phyloP scores from a whole-genome alignment of 2,113 vertebrate species.

The Dissostichus mawsoni region DNA sequence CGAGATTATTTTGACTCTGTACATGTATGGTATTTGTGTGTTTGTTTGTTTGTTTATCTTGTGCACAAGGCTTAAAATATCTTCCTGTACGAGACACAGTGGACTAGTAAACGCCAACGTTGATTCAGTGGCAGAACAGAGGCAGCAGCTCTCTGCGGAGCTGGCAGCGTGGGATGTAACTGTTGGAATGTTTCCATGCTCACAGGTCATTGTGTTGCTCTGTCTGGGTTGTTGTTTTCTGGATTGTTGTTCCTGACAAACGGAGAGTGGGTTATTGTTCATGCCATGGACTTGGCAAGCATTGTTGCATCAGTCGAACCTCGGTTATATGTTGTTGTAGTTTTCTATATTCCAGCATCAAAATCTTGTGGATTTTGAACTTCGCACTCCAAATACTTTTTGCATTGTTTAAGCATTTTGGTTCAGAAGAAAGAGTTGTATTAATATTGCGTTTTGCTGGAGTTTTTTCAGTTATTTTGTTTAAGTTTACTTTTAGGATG shows the following conservation, averaged over 20 bases:
- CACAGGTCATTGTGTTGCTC: slow-evolving; percentile 55
- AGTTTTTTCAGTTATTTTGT: slow-evolving; percentile 17
- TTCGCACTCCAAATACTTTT: background rate
- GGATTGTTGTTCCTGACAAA: slow-evolving; percentile 37
- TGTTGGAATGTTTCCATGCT: slow-evolving; percentile 60
- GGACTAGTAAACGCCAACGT: slow-evolving; percentile 25
- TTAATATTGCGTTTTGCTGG: background rate
- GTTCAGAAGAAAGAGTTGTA: background rate
- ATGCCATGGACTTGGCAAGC: slow-evolving; percentile 14
- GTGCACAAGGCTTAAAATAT: slow-evolving; percentile 20
- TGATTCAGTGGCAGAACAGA: slow-evolving; percentile 24
- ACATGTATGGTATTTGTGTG: slow-evolving; percentile 1
- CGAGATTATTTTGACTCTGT: background rate
- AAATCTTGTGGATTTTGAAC: slow-evolving; percentile 17
- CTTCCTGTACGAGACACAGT: slow-evolving; percentile 8
- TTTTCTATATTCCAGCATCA: background rate
- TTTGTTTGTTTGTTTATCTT: slow-evolving; percentile 32
- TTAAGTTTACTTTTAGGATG: background rate
- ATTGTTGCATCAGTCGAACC: slow-evolving; percentile 11
- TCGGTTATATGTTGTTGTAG: slow-evolving; percentile 5
- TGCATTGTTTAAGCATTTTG: background rate
- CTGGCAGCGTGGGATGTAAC: slow-evolving; percentile 43
- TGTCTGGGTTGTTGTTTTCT: slow-evolving; percentile 55
- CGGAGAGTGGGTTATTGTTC: background rate
- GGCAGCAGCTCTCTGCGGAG: slow-evolving; percentile 39